These are phyloP conservation scores for Callithrix jacchus DNA, from an alignment of 2,113 vertebrate species.

Conservation along the genomic window DNA sequence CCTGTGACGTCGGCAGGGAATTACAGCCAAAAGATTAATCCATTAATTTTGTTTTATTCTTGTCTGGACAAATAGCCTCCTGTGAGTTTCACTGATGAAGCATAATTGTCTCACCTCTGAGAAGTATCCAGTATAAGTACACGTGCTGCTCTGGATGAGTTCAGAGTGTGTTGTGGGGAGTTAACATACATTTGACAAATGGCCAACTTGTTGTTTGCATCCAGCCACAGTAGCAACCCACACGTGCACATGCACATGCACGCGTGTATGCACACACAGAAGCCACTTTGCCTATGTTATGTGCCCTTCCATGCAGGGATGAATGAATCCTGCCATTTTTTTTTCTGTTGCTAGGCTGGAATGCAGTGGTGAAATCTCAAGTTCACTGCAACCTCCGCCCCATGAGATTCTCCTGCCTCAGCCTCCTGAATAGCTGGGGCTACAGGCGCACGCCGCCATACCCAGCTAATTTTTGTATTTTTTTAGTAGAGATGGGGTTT, in stretches of 20 bases:
- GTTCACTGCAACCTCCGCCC: no score
- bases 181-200: background rate
- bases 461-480: no score
- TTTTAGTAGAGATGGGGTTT: no score
- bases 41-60: slow-evolving; percentile 23
- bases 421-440: no score
- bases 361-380: no score
- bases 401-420: no score
- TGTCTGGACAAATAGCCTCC: slow-evolving; percentile 26
- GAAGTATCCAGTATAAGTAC: slow-evolving; percentile 29
- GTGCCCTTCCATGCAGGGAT: background rate
- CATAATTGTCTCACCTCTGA: slow-evolving; percentile 13
- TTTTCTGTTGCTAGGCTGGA: background rate
- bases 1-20: background rate
- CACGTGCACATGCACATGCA: no score
- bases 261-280: accelerated
- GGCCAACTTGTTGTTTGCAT: slow-evolving; percentile 24
- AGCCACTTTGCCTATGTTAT: background rate
- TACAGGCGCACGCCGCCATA: no score
- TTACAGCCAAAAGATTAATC: slow-evolving; percentile 43
- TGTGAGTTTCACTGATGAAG: background rate
- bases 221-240: background rate
- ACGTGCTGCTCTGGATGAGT: background rate
- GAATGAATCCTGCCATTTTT: background rate
- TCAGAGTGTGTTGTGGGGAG: background rate